phyloP scores from a whole-genome alignment of 1,140 invertebrate species.

The Palaemon carinicauda region DNA sequence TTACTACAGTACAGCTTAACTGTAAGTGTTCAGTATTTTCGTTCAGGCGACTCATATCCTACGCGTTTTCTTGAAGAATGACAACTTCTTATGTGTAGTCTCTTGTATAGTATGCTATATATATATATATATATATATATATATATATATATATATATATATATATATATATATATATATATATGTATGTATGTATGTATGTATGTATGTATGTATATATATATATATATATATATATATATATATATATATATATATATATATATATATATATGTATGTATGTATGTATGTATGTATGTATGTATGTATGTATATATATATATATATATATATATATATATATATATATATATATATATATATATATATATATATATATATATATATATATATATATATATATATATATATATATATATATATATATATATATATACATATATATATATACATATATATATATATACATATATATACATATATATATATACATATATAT shows the following conservation, averaged over 20 bases:
- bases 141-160: background rate
- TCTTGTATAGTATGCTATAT: too few species aligned
- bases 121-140: background rate
- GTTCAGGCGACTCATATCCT: too few species aligned
- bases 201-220: conserved; percentile 15
- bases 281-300: background rate
- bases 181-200: background rate
- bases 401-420: too few species aligned
- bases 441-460: too few species aligned
- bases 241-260: conserved; percentile 28
- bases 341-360: background rate
- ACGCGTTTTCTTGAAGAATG: too few species aligned
- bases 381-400: background rate
- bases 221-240: conserved; percentile 28
- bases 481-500: too few species aligned
- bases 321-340: conserved; percentile 9
- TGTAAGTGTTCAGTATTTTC: too few species aligned
- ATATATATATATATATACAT: too few species aligned
- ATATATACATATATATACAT: too few species aligned
- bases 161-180: background rate
- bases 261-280: conserved; percentile 4
- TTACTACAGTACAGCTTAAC: too few species aligned
- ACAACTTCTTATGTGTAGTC: background rate
- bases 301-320: background rate
- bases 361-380: background rate